Percentiles rank a stretch among this genome's conserved stretches.
Conservation (phyloP, 2,888 invertebrate genomes). For the Erebia aethiops region DNA sequence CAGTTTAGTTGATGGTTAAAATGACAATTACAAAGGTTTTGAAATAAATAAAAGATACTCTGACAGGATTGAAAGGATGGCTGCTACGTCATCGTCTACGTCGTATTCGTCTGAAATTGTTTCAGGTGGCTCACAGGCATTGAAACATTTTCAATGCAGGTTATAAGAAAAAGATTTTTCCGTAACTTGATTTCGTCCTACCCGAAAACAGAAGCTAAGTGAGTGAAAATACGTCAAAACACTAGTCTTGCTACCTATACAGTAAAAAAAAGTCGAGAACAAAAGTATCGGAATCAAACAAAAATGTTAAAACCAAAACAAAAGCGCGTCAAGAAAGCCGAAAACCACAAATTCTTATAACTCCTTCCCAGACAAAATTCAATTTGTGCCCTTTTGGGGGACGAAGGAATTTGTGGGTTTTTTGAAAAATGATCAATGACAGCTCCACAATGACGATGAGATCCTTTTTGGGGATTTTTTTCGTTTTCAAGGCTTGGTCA, state of each 20-base stretch:
- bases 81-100: too few species aligned
- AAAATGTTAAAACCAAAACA: constrained; percentile 13
- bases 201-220: neutral
- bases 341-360: constrained; percentile 42
- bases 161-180: too few species aligned
- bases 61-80: too few species aligned
- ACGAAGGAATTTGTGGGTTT: constrained; percentile 64
- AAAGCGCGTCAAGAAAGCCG: constrained; percentile 14
- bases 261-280: neutral
- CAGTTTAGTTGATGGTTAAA: too few species aligned
- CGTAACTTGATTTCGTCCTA: too few species aligned
- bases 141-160: too few species aligned
- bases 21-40: too few species aligned
- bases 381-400: constrained; percentile 50
- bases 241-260: neutral
- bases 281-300: constrained; percentile 4
- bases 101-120: too few species aligned
- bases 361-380: constrained; percentile 59
- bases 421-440: constrained; percentile 81
- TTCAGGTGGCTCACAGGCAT: too few species aligned
- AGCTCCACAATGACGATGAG: constrained; percentile 73
- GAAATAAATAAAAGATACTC: too few species aligned
- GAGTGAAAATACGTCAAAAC: neutral
- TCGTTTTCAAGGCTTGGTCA: constrained; percentile 35
- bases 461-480: constrained; percentile 48